phyloP scores from a whole-genome alignment of 2,113 vertebrate species.

The Paratilapia polleni region DNA sequence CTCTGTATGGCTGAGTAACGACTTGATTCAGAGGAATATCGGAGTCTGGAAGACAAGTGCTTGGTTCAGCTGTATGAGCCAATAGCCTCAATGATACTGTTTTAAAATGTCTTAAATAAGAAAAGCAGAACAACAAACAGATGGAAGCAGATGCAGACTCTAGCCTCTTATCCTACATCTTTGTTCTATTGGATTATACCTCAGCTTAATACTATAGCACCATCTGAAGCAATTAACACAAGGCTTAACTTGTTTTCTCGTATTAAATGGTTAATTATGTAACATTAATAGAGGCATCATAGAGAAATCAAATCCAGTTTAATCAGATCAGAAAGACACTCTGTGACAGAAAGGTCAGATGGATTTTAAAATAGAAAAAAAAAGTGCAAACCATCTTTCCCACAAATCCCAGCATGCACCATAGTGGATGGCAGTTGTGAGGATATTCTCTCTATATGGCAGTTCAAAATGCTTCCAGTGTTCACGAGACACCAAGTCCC shows the following conservation, averaged over 20 bases:
- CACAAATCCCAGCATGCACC: slow-evolving; percentile 72
- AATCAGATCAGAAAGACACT: slow-evolving; percentile 37
- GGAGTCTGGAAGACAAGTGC: slow-evolving; percentile 56
- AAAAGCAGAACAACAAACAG: slow-evolving; percentile 16
- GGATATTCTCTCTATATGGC: slow-evolving; percentile 61
- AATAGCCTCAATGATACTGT: slow-evolving; percentile 29
- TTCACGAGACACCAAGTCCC: slow-evolving; percentile 51
- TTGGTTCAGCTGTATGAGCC: slow-evolving; percentile 25
- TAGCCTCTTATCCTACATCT: slow-evolving; percentile 43
- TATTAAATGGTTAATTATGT: slow-evolving; percentile 40
- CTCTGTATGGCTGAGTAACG: slow-evolving; percentile 14
- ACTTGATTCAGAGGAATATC: slow-evolving; percentile 16
- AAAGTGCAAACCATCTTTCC: slow-evolving; percentile 69
- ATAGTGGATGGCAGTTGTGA: slow-evolving; percentile 72
- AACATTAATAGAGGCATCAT: slow-evolving; percentile 47
- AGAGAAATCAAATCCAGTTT: slow-evolving; percentile 54
- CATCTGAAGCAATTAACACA: slow-evolving; percentile 66
- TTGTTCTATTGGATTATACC: slow-evolving; percentile 66
- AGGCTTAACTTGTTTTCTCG: slow-evolving; percentile 50
- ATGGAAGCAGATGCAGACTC: slow-evolving; percentile 52
- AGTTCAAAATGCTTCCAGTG: slow-evolving; percentile 69
- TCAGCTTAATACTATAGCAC: slow-evolving; percentile 70
- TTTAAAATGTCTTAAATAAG: slow-evolving; percentile 50
- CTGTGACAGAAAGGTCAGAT: slow-evolving; percentile 32
- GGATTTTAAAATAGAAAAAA: slow-evolving; percentile 27